Evolutionary conservation across 2,888 invertebrate genomes (phyloP).

Genomic region (Chironomus riparius): DNA sequence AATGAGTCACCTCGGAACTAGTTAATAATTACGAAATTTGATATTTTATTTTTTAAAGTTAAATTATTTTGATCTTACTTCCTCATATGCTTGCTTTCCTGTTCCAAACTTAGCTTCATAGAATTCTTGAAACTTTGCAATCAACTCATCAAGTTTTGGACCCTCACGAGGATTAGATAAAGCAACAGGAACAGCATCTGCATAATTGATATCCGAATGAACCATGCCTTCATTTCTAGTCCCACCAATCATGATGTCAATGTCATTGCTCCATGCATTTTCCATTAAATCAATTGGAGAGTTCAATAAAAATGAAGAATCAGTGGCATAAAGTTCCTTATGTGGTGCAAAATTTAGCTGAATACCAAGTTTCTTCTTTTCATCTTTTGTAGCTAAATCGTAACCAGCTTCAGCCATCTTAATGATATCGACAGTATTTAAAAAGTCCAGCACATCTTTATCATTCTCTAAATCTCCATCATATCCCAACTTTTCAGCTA

Average conservation of each 20-base stretch:
- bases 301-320: background rate
- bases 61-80: background rate
- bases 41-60: conserved; percentile 23
- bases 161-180: no score
- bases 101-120: background rate
- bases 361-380: background rate
- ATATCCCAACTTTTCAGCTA: conserved; percentile 40
- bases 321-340: conserved; percentile 34
- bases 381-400: background rate
- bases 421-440: conserved; percentile 33
- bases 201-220: background rate
- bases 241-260: conserved; percentile 39
- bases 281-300: conserved; percentile 11
- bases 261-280: conserved; percentile 36
- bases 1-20: conserved; percentile 36
- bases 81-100: background rate
- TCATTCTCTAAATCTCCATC: conserved; percentile 36
- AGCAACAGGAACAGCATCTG: no score
- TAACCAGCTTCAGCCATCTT: background rate
- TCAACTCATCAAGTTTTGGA: background rate
- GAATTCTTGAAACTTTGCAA: background rate
- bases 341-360: conserved; percentile 38
- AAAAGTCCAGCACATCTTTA: conserved; percentile 36
- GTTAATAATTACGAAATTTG: no score
- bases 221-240: conserved; percentile 37